Evolutionary conservation across 2,797 vertebrate genomes (phyloP), one percentile per base, ranked within the genome.

Genomic region (Caiman crocodilus): DNA sequence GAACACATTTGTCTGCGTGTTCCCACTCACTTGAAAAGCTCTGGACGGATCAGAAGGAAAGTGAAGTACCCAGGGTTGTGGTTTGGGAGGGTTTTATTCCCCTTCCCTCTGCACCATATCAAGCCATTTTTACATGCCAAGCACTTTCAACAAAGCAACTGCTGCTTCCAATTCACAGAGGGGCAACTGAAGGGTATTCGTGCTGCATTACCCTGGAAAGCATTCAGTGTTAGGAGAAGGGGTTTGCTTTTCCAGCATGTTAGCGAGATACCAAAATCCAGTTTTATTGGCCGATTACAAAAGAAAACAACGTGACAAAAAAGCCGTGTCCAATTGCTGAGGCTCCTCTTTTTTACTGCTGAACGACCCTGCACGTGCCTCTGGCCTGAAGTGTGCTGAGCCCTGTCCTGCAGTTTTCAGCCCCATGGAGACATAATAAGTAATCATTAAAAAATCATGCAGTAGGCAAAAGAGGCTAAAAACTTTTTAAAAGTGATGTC

Each of bases 31-130:
- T 96, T 92, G 73, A 96, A 96, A 96, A 84, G 91, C 90, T 67
- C 90, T 89, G 90, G 93, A 85, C 90, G 94, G 93, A 95, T 94
- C 94, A 96, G 94, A 95, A 95, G 60, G 64, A 94, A 90, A 2
- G 0, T 73, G 79, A 91, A 95, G 78, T 77, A 90, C 77, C 69
- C 67, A 56, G 79, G 58, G n/a, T 57, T 76, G 30, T 76, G 57
- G 42, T 35, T 28, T 76, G 21, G 30, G 14, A 16, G 11, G 12
- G 82, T 61, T 71, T 90, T 28, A 14, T 85, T 82, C 20, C 20
- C 42, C 64, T 57, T 65, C 23, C 63, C 58, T 32, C 60, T 90
- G 14, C 57, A 84, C 76, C 65, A 87, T 91, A 79, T 59, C 93
- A 92, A 95, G 74, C 23, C 59, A 50, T 94, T 50, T 91, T 96